Evolutionary conservation across 2,888 invertebrate species (phyloP), one percentile per base, ranked within the genome.

Genomic region (Balanococcus diminutus): DNA sequence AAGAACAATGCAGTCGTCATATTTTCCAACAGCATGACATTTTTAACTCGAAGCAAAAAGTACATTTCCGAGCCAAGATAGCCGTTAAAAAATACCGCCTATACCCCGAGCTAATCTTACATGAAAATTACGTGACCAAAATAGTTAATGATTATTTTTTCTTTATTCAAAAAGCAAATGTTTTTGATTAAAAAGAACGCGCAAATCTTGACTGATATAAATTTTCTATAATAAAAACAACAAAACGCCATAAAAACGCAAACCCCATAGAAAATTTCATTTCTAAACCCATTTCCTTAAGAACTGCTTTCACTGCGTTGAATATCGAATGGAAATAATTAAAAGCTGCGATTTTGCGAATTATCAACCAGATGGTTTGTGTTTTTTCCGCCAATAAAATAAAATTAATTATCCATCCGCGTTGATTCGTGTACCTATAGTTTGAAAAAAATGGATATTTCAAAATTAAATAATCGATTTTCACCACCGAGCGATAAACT

Each of bases 1-100:
- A 82, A 31, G 82, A 82, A 82, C 82, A 82, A 82, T 82, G 56
- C 82, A 82, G 56, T 82, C 56, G 31, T 82, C 82, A 82, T 82
- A 82, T 82, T 82, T 82, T 82, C 42, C 82, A 46, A 82, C 82
- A 28, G 16, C 25, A 22, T 46, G 51, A 46, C 51, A 82, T 82
- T 82, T 82, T 46, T 82, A 42, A 82, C 82, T 82, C 19, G 51
- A n/a, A 56, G 46, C 22, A 82, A 82, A 56, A 51, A 82, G 28
- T 6, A 28, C 9, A 56, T 51, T 51, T 32, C 2, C 9, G 32
- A 46, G 19, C 16, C 5, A 32, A 56, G 32, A 32, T 32, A 51
- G 31, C 31, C 31, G 31, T 32, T 31, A 82, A 82, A 82, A 82
- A 56, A 46, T 32, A 82, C 42, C 82, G 42, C 42, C 42, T 82